Conservation (phyloP, 1,140 invertebrate species). For the Platorchestia sp. region DNA sequence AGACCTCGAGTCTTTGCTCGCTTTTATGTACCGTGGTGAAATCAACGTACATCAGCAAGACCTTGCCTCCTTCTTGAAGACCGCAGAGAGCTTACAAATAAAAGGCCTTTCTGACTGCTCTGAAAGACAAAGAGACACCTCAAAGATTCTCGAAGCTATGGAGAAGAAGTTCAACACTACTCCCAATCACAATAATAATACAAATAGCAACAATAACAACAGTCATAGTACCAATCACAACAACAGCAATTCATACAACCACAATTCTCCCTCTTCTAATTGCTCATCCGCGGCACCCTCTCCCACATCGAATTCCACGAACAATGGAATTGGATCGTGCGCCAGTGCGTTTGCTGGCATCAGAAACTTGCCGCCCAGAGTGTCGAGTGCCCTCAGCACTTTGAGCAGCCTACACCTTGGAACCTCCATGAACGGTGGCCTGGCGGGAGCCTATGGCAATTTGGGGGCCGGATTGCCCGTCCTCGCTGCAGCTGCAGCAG, state of each 20-base stretch:
- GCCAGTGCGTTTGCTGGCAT: conserved; percentile 30
- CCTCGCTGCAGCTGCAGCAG: conserved; percentile 49
- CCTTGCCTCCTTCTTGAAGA: conserved; percentile 70
- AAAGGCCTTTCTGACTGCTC: conserved; percentile 71
- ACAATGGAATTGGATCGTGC: conserved; percentile 3
- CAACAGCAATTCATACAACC: conserved; percentile 2
- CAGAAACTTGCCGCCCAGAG: conserved; percentile 46
- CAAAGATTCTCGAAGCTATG: conserved; percentile 67
- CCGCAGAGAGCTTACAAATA: conserved; percentile 71
- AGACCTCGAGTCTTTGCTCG: conserved; percentile 70
- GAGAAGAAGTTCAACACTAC: conserved; percentile 62
- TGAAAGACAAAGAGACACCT: conserved; percentile 66
- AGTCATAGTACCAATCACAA: conserved; percentile 9
- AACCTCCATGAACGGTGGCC: background rate
- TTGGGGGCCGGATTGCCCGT: conserved; percentile 16
- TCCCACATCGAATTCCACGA: conserved; percentile 46
- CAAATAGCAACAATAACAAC: conserved; percentile 29
- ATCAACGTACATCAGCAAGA: conserved; percentile 71
- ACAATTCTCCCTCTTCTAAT: background rate
- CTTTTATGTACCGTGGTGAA: conserved; percentile 72
- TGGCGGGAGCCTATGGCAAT: conserved; percentile 35
- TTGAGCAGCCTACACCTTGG: conserved; percentile 50
- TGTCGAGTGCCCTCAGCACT: conserved; percentile 45
- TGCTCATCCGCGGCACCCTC: conserved; percentile 47
- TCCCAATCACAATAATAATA: conserved; percentile 14